These are phyloP conservation scores for Planiliza haematocheilus DNA, from an alignment of 2,113 vertebrate genomes.

Conservation along the genomic window DNA sequence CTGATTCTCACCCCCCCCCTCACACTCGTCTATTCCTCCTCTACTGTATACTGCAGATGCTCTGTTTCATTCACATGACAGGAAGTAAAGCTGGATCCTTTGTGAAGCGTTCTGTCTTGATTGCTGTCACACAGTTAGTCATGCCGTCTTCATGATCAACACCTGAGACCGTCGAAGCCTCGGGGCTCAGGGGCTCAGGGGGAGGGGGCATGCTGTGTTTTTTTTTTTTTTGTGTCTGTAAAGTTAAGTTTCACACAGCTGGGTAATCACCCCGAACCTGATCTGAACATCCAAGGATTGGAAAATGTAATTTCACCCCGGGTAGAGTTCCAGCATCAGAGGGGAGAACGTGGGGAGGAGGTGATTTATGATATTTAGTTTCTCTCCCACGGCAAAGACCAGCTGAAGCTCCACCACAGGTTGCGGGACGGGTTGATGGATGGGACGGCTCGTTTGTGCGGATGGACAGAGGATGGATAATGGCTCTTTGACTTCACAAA, in stretches of 20 bases:
- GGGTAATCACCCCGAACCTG: slow-evolving; percentile 25
- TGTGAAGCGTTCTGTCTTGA: not conserved
- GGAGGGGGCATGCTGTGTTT: no score
- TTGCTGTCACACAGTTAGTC: slow-evolving; percentile 3
- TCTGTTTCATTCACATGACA: slow-evolving; percentile 32
- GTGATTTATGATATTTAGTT: slow-evolving; percentile 49
- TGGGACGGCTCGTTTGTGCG: slow-evolving; percentile 20
- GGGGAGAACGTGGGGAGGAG: not conserved
- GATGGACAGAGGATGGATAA: slow-evolving; percentile 27
- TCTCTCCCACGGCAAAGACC: slow-evolving; percentile 10
- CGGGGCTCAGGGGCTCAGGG: not conserved
- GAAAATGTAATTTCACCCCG: slow-evolving; percentile 33
- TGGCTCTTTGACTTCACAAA: slow-evolving; percentile 35
- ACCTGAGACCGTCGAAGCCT: slow-evolving; percentile 14
- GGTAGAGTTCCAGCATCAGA: slow-evolving; percentile 40
- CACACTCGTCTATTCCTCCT: not conserved
- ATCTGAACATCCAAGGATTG: slow-evolving; percentile 25
- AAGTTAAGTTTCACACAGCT: not conserved
- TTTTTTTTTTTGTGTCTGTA: not conserved
- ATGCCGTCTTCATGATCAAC: slow-evolving; percentile 3
- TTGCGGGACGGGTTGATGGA: slow-evolving; percentile 22
- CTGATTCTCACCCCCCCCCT: slow-evolving; percentile 30
- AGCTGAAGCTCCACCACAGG: slow-evolving; percentile 8
- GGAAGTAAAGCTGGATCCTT: slow-evolving; percentile 2
- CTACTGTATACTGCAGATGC: slow-evolving; percentile 39